phyloP scores from a whole-genome alignment of 2,888 invertebrate genomes.

The Biston stratarius region DNA sequence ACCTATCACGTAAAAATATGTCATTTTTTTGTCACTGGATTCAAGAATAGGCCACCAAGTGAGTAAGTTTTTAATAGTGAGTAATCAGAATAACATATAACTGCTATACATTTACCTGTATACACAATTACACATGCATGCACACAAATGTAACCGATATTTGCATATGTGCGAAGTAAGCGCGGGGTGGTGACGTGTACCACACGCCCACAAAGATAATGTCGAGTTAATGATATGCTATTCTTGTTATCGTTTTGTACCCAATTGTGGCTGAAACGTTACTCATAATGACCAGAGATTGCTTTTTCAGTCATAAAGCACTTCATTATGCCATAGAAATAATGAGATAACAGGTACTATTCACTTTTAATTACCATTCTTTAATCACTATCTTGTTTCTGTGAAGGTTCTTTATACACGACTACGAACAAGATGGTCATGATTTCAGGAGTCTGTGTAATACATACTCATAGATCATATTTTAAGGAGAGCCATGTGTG shows the following conservation, averaged over 20 bases:
- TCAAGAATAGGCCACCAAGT: constrained; percentile 27
- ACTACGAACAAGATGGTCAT: too few species aligned
- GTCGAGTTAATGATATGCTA: constrained; percentile 53
- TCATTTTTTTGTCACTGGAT: neutral
- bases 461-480: too few species aligned
- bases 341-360: neutral
- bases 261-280: constrained; percentile 36
- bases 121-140: constrained; percentile 11
- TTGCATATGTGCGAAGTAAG: constrained; percentile 42
- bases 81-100: constrained; percentile 33
- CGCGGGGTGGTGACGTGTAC: constrained; percentile 57
- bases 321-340: neutral
- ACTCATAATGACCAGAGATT: constrained; percentile 14
- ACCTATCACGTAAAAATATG: too few species aligned
- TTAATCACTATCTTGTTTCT: neutral
- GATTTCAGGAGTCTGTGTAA: too few species aligned
- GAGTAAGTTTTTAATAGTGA: constrained; percentile 36
- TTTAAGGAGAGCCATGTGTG: too few species aligned
- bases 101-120: constrained; percentile 13
- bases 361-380: neutral
- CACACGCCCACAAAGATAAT: constrained; percentile 70
- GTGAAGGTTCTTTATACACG: too few species aligned
- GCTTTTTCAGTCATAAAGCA: constrained; percentile 16
- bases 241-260: constrained; percentile 43
- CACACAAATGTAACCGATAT: constrained; percentile 22